Conservation (phyloP, 1,140 invertebrate species). For the Achroia grisella region DNA sequence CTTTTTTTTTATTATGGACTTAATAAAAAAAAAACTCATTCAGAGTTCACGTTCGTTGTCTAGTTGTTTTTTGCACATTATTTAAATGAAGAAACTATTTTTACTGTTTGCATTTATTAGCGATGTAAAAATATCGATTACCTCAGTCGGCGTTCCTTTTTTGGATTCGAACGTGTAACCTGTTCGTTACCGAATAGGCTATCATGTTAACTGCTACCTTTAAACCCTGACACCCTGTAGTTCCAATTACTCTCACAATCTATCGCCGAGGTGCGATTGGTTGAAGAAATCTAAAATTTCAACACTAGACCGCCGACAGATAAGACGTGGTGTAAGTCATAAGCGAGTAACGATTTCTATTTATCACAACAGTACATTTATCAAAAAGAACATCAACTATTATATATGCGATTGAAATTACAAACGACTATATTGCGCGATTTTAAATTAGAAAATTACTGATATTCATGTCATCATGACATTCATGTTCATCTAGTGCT, state of each 20-base stretch:
- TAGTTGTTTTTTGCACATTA: neutral
- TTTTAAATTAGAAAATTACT: too few species aligned
- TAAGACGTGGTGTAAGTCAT: neutral
- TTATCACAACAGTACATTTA: neutral
- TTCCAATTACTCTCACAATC: constrained; percentile 31
- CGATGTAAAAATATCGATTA: neutral
- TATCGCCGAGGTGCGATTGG: constrained; percentile 22
- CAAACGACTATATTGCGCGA: too few species aligned
- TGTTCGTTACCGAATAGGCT: neutral
- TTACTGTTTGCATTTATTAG: neutral
- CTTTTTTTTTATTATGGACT: neutral
- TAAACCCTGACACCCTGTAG: constrained; percentile 16
- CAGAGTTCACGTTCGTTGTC: neutral
- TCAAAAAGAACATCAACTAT: neutral
- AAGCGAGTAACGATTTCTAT: constrained; percentile 1
- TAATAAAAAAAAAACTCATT: neutral
- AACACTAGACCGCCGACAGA: constrained; percentile 10
- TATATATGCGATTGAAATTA: too few species aligned
- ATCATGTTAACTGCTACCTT: constrained; percentile 9
- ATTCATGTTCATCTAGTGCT: too few species aligned
- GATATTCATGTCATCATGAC: too few species aligned
- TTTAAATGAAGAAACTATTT: neutral
- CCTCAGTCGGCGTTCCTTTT: neutral
- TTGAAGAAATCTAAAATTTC: constrained; percentile 23
- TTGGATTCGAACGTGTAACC: neutral